These are phyloP conservation scores for Lasioglossum malachurum DNA, from an alignment of 2,888 invertebrate genomes.

Conservation along the genomic window DNA sequence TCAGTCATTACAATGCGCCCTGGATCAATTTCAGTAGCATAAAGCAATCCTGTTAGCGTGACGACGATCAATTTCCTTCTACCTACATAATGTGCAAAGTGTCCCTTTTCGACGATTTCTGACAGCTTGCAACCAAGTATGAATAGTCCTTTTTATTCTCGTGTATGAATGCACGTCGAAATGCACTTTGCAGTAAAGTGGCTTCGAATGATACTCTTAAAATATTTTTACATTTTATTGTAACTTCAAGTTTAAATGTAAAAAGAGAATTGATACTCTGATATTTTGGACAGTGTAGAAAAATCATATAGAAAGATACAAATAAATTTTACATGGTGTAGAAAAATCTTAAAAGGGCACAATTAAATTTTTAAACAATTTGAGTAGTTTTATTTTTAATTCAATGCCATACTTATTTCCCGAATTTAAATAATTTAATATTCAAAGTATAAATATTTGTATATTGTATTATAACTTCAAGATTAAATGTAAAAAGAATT, in stretches of 20 bases:
- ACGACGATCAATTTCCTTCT: neutral
- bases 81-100: neutral
- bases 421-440: neutral
- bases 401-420: neutral
- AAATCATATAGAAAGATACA: neutral
- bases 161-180: neutral
- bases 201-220: neutral
- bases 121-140: neutral
- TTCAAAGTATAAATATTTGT: neutral
- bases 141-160: neutral
- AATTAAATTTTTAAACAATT: neutral
- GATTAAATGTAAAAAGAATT: neutral
- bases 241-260: neutral
- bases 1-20: neutral
- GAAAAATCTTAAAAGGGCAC: no score
- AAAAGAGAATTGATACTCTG: neutral
- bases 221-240: no score
- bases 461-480: neutral
- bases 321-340: neutral
- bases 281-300: neutral
- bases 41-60: neutral
- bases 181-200: neutral
- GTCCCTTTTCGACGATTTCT: neutral
- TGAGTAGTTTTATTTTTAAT: neutral
- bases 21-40: constrained; percentile 4